Evolutionary conservation across 2,888 invertebrate species (phyloP), one percentile per base, ranked within the genome.

Genomic region (Dicranocentrus wangi): DNA sequence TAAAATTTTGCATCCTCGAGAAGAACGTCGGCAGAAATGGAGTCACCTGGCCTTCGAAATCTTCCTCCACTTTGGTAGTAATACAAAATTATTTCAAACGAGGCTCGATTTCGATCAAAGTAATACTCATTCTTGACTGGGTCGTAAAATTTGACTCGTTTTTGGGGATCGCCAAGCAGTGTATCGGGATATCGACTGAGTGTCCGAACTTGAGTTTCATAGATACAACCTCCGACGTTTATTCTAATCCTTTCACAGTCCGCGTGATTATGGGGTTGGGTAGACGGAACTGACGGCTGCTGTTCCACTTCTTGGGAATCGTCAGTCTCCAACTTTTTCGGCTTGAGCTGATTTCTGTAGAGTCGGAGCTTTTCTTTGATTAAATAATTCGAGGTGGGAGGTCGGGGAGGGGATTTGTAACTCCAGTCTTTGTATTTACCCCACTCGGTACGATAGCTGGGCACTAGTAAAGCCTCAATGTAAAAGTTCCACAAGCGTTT

Each of bases 61-160:
- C 42, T 32, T 3, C 39, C 42, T 43, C 82, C 81, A 53, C 79
- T 83, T 75, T 86, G 86, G 51, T 84, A 86, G 55, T 79, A 84
- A 39, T 86, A 65, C 65, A 86, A 80, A 61, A 86, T 85, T 5
- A 75, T 76, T 23, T 82, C 81, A 47, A 86, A 86, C 21, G 83
- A 76, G 1, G 55, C 15, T 8, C 73, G 65, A 43, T 82, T 79
- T 21, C 86, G 70, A 32, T 86, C 86, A 58, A 86, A 85, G 63
- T 75, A 85, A 23, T 82, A 85, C 25, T 83, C 77, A 10, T 82
- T 23, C 13, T n/a, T n/a, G 17, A 13, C 25, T 0, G 82, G 81
- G 53, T 86, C 83, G 19, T 28, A 83, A 65, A 51, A 80, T 21
- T 72, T 42, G n/a, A 58, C 39, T 15, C 82, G 70, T 39, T 61